These are phyloP conservation scores for Colius striatus DNA, from an alignment of 2,113 vertebrate genomes.

Conservation along the genomic window DNA sequence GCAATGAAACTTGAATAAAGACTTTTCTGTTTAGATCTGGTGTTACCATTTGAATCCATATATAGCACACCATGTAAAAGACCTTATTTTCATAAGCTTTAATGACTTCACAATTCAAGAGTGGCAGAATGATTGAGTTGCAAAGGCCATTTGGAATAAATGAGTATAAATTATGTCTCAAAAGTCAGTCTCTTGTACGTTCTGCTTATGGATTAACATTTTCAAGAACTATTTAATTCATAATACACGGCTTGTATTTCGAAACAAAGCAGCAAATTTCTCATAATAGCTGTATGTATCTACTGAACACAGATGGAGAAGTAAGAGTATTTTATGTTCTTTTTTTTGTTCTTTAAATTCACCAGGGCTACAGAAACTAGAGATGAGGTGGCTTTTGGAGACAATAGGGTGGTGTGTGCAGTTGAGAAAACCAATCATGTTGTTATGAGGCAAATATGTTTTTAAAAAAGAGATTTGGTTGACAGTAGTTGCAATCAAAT, in stretches of 20 bases:
- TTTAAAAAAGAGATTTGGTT: fast-evolving
- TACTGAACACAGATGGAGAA: neutral
- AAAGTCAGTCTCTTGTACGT: neutral
- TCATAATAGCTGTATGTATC: neutral
- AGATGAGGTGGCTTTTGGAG: neutral
- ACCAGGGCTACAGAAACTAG: neutral
- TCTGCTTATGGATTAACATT: neutral
- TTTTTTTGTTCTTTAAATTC: neutral
- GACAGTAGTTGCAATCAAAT: neutral
- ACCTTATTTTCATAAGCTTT: neutral
- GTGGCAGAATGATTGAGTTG: neutral
- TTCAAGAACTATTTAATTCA: neutral
- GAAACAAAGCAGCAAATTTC: neutral
- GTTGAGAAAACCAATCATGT: neutral
- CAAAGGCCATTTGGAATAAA: neutral
- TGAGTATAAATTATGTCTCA: neutral
- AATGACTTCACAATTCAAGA: neutral
- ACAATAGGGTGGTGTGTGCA: fast-evolving
- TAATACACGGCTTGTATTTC: neutral
- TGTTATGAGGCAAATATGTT: neutral
- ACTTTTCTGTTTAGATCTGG: neutral
- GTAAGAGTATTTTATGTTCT: neutral
- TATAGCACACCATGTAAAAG: neutral
- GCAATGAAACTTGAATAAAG: neutral
- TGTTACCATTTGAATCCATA: neutral